phyloP scores from a whole-genome alignment of 2,888 invertebrate genomes.

The Phortica magna region DNA sequence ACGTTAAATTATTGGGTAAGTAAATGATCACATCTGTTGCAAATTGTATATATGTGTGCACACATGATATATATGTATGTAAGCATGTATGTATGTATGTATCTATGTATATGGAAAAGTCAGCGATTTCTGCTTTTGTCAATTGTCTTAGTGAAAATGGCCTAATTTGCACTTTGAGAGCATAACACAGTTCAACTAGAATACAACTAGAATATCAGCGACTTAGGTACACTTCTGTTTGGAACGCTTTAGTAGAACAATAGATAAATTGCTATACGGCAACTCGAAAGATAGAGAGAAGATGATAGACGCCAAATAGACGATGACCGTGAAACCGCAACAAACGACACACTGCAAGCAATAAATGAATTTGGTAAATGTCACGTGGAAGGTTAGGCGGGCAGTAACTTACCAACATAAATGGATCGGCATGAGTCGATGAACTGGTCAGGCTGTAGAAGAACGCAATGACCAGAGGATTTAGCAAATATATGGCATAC shows the following conservation, averaged over 20 bases:
- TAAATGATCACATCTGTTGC: slow-evolving; percentile 19
- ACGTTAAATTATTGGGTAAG: neutral
- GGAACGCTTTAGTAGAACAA: slow-evolving; percentile 56
- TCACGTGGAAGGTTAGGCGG: neutral
- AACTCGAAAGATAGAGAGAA: slow-evolving; percentile 75
- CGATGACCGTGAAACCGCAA: slow-evolving; percentile 74
- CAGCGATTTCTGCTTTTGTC: neutral
- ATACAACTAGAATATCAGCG: slow-evolving; percentile 49
- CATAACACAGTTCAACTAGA: neutral
- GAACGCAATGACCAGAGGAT: slow-evolving; percentile 80
- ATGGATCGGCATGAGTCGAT: slow-evolving; percentile 76
- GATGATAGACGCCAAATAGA: slow-evolving; percentile 72
- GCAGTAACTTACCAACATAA: slow-evolving; percentile 72
- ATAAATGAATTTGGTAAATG: neutral
- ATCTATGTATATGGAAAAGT: neutral
- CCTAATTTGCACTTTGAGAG: neutral
- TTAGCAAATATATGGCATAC: slow-evolving; percentile 81
- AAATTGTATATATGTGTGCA: neutral
- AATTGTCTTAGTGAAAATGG: neutral
- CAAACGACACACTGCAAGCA: slow-evolving; percentile 69
- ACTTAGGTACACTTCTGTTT: slow-evolving; percentile 59
- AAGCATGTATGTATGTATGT: too few species aligned
- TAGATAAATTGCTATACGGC: slow-evolving; percentile 76
- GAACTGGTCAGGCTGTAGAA: slow-evolving; percentile 76
- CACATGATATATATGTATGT: neutral